phyloP scores from a whole-genome alignment of 2,888 invertebrate genomes.

The Spialia ferax region DNA sequence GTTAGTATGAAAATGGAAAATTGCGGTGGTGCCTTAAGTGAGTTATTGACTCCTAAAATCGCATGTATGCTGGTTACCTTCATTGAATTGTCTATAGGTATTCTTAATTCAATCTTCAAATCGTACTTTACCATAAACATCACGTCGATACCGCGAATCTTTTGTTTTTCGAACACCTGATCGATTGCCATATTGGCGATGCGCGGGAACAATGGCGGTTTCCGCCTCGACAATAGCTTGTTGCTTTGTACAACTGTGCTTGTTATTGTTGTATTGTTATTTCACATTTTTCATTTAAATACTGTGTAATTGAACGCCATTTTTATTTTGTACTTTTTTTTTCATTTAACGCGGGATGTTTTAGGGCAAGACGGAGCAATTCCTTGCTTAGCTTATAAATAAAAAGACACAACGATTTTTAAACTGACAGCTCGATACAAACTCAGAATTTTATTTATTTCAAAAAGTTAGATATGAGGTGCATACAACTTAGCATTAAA shows the following conservation, averaged over 20 bases:
- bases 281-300: constrained; percentile 17
- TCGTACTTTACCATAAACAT: neutral
- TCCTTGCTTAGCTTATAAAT: too few species aligned
- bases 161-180: constrained; percentile 39
- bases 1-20: too few species aligned
- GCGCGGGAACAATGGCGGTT: constrained; percentile 34
- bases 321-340: neutral
- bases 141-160: constrained; percentile 25
- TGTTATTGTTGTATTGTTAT: constrained; percentile 26
- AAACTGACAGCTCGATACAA: too few species aligned
- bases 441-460: too few species aligned
- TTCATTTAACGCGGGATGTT: too few species aligned
- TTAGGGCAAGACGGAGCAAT: too few species aligned
- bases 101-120: neutral
- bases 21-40: too few species aligned
- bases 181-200: constrained; percentile 36
- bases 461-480: too few species aligned
- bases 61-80: neutral
- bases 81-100: neutral
- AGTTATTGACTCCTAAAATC: too few species aligned
- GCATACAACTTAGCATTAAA: too few species aligned
- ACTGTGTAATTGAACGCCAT: neutral
- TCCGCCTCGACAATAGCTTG: constrained; percentile 31
- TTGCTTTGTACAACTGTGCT: constrained; percentile 25
- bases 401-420: too few species aligned